A percentile compares a stretch with the other conserved stretches of the same genome.
Conservation (phyloP, 2,797 vertebrate species). For the Numenius phaeopus region DNA sequence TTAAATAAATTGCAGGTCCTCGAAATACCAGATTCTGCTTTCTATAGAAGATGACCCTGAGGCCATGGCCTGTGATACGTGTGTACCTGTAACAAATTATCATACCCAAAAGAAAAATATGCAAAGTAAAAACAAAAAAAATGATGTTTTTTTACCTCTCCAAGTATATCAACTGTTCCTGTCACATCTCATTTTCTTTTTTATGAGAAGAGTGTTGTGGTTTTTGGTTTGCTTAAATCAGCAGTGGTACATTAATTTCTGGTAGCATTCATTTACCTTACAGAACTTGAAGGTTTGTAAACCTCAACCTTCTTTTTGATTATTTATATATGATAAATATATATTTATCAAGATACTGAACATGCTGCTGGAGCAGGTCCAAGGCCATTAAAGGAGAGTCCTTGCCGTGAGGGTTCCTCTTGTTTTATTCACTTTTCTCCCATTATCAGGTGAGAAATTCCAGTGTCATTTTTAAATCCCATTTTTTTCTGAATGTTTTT, state of each 20-base stretch:
- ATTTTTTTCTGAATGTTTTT: not conserved
- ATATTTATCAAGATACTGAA: not conserved
- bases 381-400: not conserved
- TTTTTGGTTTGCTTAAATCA: not conserved
- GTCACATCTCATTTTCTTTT: not conserved
- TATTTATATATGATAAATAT: not conserved
- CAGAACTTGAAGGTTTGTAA: not conserved
- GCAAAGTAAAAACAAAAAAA: not conserved
- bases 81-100: not conserved
- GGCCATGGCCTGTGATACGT: not conserved
- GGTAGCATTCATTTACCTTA: not conserved
- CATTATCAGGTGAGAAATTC: not conserved
- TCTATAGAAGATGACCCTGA: not conserved
- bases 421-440: not conserved
- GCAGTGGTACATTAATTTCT: not conserved
- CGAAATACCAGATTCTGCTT: not conserved
- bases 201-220: not conserved
- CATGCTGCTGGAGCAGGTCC: not conserved
- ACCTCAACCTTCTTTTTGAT: not conserved
- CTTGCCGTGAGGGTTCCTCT: not conserved
- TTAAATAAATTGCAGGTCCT: not conserved
- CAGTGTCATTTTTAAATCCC: not conserved
- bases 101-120: not conserved
- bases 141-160: not conserved
- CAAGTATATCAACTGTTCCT: not conserved